Conservation (phyloP, 30 jellyfish, hydroid and myxozoan genomes). For the Aurelia aurita complex sp. Pacific region DNA sequence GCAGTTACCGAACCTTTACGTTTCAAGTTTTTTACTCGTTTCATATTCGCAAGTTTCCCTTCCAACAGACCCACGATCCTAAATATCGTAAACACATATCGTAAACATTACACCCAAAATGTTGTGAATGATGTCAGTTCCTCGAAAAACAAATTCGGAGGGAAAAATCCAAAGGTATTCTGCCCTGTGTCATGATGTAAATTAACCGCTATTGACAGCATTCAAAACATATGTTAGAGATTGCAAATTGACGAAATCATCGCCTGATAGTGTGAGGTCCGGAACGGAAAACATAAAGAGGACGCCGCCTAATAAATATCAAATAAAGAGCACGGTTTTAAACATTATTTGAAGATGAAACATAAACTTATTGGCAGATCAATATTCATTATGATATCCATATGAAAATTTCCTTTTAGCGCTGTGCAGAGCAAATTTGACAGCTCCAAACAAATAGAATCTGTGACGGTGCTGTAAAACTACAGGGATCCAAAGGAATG, state of each 20-base stretch:
- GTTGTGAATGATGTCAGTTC: too few relatives aligned
- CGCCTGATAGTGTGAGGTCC: constrained; percentile 61
- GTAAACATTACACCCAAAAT: too few relatives aligned
- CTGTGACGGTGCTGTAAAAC: too few relatives aligned
- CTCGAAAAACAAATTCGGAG: neutral
- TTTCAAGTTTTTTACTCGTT: too few relatives aligned
- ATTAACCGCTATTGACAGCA: too few relatives aligned
- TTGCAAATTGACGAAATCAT: constrained; percentile 5
- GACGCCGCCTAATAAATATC: constrained; percentile 53
- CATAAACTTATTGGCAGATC: neutral
- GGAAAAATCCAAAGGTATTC: constrained; percentile 21
- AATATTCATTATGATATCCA: neutral
- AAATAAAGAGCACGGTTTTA: constrained; percentile 14
- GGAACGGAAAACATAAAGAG: constrained; percentile 29
- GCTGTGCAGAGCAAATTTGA: too few relatives aligned
- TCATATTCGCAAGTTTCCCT: too few relatives aligned
- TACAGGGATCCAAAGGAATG: neutral
- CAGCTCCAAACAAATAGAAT: too few relatives aligned
- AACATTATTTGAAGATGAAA: neutral
- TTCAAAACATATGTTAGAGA: constrained; percentile 5
- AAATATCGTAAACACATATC: too few relatives aligned
- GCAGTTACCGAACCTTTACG: too few relatives aligned
- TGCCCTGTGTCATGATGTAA: constrained; percentile 32
- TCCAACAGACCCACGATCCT: too few relatives aligned
- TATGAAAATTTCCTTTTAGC: too few relatives aligned